These are phyloP conservation scores for Spodoptera exigua DNA, from an alignment of 2,888 invertebrate genomes.

Conservation along the genomic window DNA sequence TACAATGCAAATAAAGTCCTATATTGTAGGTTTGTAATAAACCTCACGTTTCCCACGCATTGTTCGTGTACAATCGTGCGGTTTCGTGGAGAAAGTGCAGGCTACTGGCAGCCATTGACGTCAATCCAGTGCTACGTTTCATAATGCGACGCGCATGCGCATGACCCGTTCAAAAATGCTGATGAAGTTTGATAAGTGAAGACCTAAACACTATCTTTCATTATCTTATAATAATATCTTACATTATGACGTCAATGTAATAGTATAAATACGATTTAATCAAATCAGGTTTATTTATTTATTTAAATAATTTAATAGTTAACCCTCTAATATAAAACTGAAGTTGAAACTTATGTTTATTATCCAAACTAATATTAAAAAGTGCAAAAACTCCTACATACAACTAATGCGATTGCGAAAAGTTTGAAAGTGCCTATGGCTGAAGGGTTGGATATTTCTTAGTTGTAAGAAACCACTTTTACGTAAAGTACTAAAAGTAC, in stretches of 20 bases:
- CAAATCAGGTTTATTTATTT: constrained; percentile 18
- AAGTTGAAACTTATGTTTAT: neutral
- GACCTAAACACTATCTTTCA: too few species aligned
- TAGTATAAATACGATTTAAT: constrained; percentile 28
- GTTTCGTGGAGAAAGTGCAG: constrained; percentile 78
- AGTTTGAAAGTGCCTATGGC: too few species aligned
- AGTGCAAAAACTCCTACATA: too few species aligned
- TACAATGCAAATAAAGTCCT: constrained; percentile 1
- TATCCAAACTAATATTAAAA: too few species aligned
- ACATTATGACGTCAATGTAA: constrained; percentile 53
- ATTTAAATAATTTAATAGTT: constrained; percentile 9
- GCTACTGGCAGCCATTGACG: constrained; percentile 77
- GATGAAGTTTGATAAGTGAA: constrained; percentile 57
- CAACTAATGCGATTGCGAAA: too few species aligned
- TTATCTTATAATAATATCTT: constrained; percentile 41
- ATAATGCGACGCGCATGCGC: constrained; percentile 62
- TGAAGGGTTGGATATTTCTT: too few species aligned
- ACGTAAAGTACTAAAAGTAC: too few species aligned
- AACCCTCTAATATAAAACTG: constrained; percentile 13
- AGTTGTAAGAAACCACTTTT: too few species aligned
- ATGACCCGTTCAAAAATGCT: constrained; percentile 55
- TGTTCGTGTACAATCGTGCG: constrained; percentile 40
- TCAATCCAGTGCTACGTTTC: constrained; percentile 75
- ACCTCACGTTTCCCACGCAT: constrained; percentile 64
- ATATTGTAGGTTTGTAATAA: constrained; percentile 24